These are phyloP conservation scores for Cassiopea xamachana DNA, from an alignment of 30 jellyfish, hydroid and myxozoan species.

Conservation along the genomic window DNA sequence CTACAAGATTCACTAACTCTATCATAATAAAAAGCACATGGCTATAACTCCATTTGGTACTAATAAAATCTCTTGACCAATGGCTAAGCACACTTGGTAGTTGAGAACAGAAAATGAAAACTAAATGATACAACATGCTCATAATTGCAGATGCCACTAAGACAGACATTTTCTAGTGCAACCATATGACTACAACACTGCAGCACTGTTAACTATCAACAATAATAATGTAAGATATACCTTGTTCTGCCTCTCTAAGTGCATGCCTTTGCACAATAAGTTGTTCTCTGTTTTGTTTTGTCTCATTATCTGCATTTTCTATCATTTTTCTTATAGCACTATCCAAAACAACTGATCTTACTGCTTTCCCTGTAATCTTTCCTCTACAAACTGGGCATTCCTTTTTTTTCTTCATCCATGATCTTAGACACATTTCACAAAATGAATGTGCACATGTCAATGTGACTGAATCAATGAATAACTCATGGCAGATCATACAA, in stretches of 20 bases:
- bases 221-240: conserved; percentile 61
- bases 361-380: conserved; percentile 78
- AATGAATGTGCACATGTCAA: conserved; percentile 98
- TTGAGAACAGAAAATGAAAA: too few species aligned
- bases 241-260: conserved; percentile 71
- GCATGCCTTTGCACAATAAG: conserved; percentile 65
- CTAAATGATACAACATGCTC: neutral
- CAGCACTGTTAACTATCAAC: neutral
- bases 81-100: too few species aligned
- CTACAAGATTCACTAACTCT: too few species aligned
- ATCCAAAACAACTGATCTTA: conserved; percentile 88
- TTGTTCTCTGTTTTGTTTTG: conserved; percentile 63
- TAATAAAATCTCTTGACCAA: too few species aligned
- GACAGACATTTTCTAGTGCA: neutral
- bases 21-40: too few species aligned
- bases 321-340: conserved; percentile 89
- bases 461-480: conserved; percentile 88
- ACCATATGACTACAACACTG: neutral
- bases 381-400: conserved; percentile 96
- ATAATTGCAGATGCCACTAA: neutral
- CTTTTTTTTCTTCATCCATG: conserved; percentile 87
- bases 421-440: conserved; percentile 83
- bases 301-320: conserved; percentile 80
- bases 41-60: too few species aligned
- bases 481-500: conserved; percentile 94